Evolutionary conservation across 1,140 invertebrate genomes (phyloP), one percentile per base, ranked within the genome.

Genomic region (Wasmannia auropunctata): DNA sequence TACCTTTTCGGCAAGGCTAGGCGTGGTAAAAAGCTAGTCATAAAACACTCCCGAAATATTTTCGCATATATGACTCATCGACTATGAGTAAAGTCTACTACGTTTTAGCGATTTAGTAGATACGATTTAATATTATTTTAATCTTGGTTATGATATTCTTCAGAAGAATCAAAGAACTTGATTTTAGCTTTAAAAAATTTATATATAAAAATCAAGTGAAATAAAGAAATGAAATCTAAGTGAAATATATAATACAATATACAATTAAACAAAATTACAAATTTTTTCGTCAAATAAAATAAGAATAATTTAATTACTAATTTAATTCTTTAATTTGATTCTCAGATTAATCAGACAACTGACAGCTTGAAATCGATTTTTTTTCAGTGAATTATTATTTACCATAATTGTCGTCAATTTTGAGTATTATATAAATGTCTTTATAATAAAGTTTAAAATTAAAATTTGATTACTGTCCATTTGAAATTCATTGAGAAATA

Each of bases 1-100:
- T n/a, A 43, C 46, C 51, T 37, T 81, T 56, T 43, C 34, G 65
- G 54, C 65, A 31, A 58, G 37, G 19, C 51, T 34, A 72, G 67
- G 7, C 5, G 3, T n/a, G n/a, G 34, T 28, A 19, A 67, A 56
- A 43, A 70, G 19, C 67, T 83, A 83, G 14, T 3, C 51, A 58
- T 72, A 56, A 81, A 81, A 70, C 25, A 28, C 63, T 72, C 34
- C 51, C 34, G 8, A 83, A 83, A 58, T 60, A 83, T 74, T 83
- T 72, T 70, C 19, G 22, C 25, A 25, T 31, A 6, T 7, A 34
- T 28, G 14, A 67, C 43, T 16, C 10, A 34, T 40, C 25, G 16
- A 25, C 16, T 11, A 1, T 34, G 22, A 54, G 16, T 6, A 56
- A 56, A 10, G 25, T 43, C 11, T 43, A 14, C 11, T 43, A n/a